Evolutionary conservation across 2,888 invertebrate species (phyloP).

Genomic region (Kuschelorhynchus macadamiae): DNA sequence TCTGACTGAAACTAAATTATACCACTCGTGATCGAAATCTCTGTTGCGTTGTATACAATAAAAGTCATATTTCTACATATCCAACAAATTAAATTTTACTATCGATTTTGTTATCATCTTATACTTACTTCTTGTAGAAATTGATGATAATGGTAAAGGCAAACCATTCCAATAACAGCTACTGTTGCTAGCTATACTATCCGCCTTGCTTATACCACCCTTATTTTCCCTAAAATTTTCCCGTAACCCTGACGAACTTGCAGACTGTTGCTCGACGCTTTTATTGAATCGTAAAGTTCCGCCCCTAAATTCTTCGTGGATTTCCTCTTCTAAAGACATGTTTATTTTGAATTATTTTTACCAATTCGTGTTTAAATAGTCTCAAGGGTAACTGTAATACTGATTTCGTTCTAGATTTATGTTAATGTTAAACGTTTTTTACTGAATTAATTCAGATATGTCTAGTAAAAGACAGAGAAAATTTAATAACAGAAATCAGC

Average conservation of each 20-base stretch:
- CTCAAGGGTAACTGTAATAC: background rate
- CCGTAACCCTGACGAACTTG: constrained; percentile 41
- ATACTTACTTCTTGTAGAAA: constrained; percentile 64
- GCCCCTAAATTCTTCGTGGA: constrained; percentile 72
- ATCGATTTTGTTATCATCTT: constrained; percentile 1
- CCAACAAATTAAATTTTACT: background rate
- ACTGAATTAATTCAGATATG: constrained; percentile 17
- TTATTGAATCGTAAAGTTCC: constrained; percentile 67
- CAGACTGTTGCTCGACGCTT: constrained; percentile 50
- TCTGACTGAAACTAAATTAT: too few species aligned
- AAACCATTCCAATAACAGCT: constrained; percentile 60
- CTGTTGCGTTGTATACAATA: too few species aligned
- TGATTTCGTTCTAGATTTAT: background rate
- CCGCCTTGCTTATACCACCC: constrained; percentile 51
- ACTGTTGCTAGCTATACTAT: constrained; percentile 56
- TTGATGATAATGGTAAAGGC: constrained; percentile 64
- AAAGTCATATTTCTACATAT: too few species aligned
- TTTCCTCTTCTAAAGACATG: constrained; percentile 70
- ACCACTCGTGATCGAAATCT: too few species aligned
- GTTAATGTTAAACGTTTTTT: constrained; percentile 15
- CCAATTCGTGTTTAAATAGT: background rate
- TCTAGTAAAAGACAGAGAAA: constrained; percentile 16
- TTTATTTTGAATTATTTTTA: constrained; percentile 54
- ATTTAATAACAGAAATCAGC: constrained; percentile 49
- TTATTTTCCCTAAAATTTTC: constrained; percentile 55